phyloP scores from a whole-genome alignment of 1,140 invertebrate species.

The Antheraea mylitta region DNA sequence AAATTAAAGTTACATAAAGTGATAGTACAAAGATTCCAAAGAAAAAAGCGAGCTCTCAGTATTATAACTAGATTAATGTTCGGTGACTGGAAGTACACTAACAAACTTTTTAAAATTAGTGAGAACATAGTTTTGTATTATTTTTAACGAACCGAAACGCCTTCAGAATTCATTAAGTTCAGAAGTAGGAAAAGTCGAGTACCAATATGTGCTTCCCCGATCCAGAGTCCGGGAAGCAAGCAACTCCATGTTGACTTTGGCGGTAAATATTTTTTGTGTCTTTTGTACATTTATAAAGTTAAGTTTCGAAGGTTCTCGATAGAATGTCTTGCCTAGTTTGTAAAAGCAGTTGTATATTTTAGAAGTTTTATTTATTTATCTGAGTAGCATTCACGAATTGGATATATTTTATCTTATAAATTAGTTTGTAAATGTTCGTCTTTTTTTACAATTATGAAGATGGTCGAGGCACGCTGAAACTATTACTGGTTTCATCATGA shows the following conservation, averaged over 20 bases:
- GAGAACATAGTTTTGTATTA: constrained; percentile 62
- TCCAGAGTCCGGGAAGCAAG: neutral
- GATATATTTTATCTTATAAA: neutral
- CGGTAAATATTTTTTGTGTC: constrained; percentile 1
- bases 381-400: neutral
- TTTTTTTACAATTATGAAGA: neutral
- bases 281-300: constrained; percentile 3
- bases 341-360: neutral
- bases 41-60: constrained; percentile 43
- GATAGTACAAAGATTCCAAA: constrained; percentile 25
- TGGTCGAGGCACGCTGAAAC: too few species aligned
- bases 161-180: constrained; percentile 68
- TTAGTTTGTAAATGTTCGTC: constrained; percentile 37
- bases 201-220: constrained; percentile 42
- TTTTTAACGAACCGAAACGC: constrained; percentile 63
- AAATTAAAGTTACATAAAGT: constrained; percentile 21
- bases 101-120: constrained; percentile 56
- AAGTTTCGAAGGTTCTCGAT: constrained; percentile 1
- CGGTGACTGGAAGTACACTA: constrained; percentile 58
- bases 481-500: too few species aligned
- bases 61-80: constrained; percentile 70
- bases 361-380: neutral
- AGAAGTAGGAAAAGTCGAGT: constrained; percentile 46
- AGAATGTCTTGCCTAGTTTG: neutral
- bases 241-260: neutral